Evolutionary conservation across 1,140 invertebrate species (phyloP), one percentile per base, ranked within the genome.

Genomic region (Sarcophaga peregrina): DNA sequence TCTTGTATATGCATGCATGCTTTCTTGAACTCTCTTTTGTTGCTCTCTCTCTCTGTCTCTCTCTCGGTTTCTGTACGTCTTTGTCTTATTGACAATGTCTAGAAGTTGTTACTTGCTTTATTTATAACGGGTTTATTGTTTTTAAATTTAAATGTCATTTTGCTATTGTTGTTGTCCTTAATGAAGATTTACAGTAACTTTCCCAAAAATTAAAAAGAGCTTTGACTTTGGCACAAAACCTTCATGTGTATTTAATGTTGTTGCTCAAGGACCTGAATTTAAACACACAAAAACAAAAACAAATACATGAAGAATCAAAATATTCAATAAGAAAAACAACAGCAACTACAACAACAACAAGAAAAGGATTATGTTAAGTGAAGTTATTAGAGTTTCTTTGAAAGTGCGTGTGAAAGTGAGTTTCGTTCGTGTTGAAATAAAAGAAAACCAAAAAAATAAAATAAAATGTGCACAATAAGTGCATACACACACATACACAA

Each of bases 191-290:
- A 68, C 62, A 68, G 5, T 20, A 68, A 68, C 62, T 68, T 37
- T 37, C 8, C 62, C 15, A 68, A 68, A 68, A 68, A 25, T 37
- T 37, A 68, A 20, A 13, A 52, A 68, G 62, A 68, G 62, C 17
- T 68, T 68, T 68, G 62, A 68, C 17, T 68, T 68, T 68, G 17
- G 62, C 62, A 68, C 17, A 68, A 68, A 68, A 68, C 62, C 62
- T 20, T 58, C 54, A 58, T 58, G n/a, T 58, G 15, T 68, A 68
- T 68, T 68, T 25, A 68, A 68, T 68, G 62, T 20, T 68, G 62
- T 68, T 68, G 62, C 62, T 68, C 62, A 68, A 68, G 62, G 62
- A 68, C 62, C 62, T 68, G n/a, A 68, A 68, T 68, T 20, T 37
- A 37, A 37, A 37, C 25, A 37, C 25, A 37, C 25, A 37, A 37